A percentile compares a stretch with the other conserved stretches of the same genome.
These are phyloP conservation scores for Aphelenchoides avenae DNA, from an alignment of 1,140 invertebrate species.

Conservation along the genomic window DNA sequence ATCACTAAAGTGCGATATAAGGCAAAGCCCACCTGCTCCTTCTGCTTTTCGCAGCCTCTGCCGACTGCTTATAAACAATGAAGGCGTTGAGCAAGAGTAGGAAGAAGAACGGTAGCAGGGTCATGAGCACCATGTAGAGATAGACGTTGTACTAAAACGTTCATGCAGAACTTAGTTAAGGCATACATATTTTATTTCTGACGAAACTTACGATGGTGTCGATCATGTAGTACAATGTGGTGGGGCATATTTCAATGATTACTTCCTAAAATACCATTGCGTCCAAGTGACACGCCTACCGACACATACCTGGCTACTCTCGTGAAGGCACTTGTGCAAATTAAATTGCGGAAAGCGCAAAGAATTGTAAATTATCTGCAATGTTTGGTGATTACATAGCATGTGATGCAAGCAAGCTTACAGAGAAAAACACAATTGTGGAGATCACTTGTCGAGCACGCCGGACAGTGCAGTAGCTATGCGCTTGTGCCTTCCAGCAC, in stretches of 20 bases:
- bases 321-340: slow-evolving; percentile 53
- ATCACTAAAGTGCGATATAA: too few species aligned
- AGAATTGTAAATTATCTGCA: slow-evolving; percentile 59
- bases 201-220: slow-evolving; percentile 40
- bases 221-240: slow-evolving; percentile 52
- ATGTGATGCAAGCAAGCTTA: too few species aligned
- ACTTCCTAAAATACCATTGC: slow-evolving; percentile 36
- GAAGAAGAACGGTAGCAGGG: slow-evolving; percentile 54
- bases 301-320: slow-evolving; percentile 46
- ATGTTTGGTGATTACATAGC: too few species aligned
- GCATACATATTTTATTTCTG: neutral
- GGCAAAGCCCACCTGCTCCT: slow-evolving; percentile 4
- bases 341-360: slow-evolving; percentile 58
- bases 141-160: slow-evolving; percentile 40
- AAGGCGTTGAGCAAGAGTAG: slow-evolving; percentile 53
- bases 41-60: slow-evolving; percentile 14
- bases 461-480: slow-evolving; percentile 46
- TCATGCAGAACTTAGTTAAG: too few species aligned
- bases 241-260: slow-evolving; percentile 58
- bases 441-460: slow-evolving; percentile 44
- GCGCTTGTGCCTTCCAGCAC: slow-evolving; percentile 36
- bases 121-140: slow-evolving; percentile 58
- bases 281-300: too few species aligned
- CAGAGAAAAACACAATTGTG: slow-evolving; percentile 40
- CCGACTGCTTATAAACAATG: slow-evolving; percentile 43